These are phyloP conservation scores for Eudorcas thomsonii DNA, from an alignment of 2,113 vertebrate genomes.

Conservation along the genomic window DNA sequence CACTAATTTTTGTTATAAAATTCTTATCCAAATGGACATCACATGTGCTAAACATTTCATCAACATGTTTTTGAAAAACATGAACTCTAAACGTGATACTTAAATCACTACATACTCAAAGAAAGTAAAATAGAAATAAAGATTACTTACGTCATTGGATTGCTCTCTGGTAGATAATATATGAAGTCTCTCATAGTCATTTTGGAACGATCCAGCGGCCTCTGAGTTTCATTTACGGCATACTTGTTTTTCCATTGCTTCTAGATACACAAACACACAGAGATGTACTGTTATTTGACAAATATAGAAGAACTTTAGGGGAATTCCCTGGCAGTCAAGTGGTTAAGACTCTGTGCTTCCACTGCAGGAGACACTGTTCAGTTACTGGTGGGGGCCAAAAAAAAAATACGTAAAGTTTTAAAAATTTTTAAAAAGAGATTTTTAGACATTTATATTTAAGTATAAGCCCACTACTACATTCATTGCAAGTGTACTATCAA, in stretches of 20 bases:
- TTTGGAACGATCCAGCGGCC: conserved; percentile 90
- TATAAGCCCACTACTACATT: not conserved
- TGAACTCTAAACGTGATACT: not conserved
- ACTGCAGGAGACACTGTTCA: not conserved
- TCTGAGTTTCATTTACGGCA: conserved; percentile 78
- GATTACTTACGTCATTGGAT: conserved; percentile 94
- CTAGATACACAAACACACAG: conserved; percentile 64
- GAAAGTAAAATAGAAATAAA: not conserved
- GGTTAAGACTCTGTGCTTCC: not conserved
- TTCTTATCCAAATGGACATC: not conserved
- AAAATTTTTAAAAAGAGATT: not conserved
- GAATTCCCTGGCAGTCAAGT: not conserved
- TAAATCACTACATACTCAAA: conserved; percentile 10
- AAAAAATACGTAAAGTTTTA: not conserved
- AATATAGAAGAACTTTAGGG: not conserved
- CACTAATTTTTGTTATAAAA: not conserved
- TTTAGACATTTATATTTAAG: not conserved
- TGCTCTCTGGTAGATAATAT: conserved; percentile 92
- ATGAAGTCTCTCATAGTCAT: conserved; percentile 99
- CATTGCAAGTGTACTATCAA: not conserved
- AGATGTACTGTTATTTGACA: conserved; percentile 23
- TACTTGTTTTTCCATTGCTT: conserved; percentile 84
- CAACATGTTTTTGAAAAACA: conserved; percentile 17
- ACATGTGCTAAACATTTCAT: conserved; percentile 1
- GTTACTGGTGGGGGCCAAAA: not conserved